Evolutionary conservation across 2,888 invertebrate species (phyloP), one percentile per base, ranked within the genome.

Genomic region (Iselma pallidipennis): DNA sequence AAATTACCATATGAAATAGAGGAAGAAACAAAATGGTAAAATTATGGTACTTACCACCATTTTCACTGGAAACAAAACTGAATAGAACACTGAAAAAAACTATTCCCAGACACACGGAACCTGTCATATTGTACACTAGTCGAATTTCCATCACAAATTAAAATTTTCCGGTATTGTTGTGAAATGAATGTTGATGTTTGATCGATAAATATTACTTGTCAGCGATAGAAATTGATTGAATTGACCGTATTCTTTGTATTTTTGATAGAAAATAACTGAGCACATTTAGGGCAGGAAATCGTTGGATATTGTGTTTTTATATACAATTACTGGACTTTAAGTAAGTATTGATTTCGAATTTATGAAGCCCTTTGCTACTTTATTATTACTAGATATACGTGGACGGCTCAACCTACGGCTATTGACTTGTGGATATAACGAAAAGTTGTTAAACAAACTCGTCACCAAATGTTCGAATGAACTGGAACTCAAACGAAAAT

Each of bases 301-400:
- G 25, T 25, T 25, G 25, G 3, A n/a, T n/a, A n/a, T n/a, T n/a
- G n/a, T 25, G 9, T 19, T 42, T 14, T 14, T 4, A 16, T 42
- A 42, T 42, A 2, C 14, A 50, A 31, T 49, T 49, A 19, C 25
- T 14, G 26, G 49, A 25, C 25, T 51, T 51, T 19, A 26, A 26
- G 51, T 51, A 51, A 51, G 28, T 51, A 51, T 51, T 29, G 51
- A 51, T 51, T 51, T 26, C 14, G 29, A 51, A 51, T 16, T 10
- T 29, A 28, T 16, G 16, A 51, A 29, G 29, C 51, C 29, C 29
- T 51, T 51, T 51, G 26, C 28, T 31, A n/a, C 5, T 3, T 19
- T 19, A 1, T 42, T 29, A 29, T 7, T 2, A 1, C 3, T 12
- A 7, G 29, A 29, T n/a, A n/a, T n/a, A n/a, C n/a, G n/a, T n/a